phyloP scores from a whole-genome alignment of 1,140 invertebrate genomes.

The Scylla paramamosain region DNA sequence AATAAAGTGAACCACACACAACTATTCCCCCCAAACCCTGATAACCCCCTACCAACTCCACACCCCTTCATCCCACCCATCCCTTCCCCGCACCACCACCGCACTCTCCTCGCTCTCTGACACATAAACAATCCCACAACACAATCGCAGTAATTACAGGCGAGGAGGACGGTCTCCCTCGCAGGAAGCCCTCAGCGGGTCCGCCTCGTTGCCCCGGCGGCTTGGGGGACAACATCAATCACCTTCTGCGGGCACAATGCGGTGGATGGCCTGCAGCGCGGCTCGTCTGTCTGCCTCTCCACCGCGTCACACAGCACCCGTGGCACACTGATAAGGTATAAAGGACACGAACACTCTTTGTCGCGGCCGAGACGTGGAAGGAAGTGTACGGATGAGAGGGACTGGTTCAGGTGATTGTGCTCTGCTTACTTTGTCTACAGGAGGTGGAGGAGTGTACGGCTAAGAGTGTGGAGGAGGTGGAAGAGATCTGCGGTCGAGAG shows the following conservation, averaged over 20 bases:
- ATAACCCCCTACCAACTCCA: not conserved
- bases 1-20: not conserved
- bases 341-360: not conserved
- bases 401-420: no score
- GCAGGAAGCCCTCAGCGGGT: not conserved
- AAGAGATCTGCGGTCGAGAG: no score
- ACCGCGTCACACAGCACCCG: constrained; percentile 24
- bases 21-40: not conserved
- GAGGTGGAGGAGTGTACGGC: not conserved
- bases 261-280: constrained; percentile 4
- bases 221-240: constrained; percentile 29
- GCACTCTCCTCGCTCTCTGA: not conserved
- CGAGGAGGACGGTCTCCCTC: not conserved
- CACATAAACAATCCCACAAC: constrained; percentile 45
- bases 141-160: constrained; percentile 54
- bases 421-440: no score
- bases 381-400: not conserved
- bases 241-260: constrained; percentile 45
- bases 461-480: not conserved
- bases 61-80: not conserved
- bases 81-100: not conserved
- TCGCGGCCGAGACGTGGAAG: not conserved
- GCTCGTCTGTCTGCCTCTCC: no score
- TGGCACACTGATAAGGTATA: constrained; percentile 13
- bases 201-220: not conserved